phyloP scores from a whole-genome alignment of 2,797 vertebrate species.

The Acanthornis magna region DNA sequence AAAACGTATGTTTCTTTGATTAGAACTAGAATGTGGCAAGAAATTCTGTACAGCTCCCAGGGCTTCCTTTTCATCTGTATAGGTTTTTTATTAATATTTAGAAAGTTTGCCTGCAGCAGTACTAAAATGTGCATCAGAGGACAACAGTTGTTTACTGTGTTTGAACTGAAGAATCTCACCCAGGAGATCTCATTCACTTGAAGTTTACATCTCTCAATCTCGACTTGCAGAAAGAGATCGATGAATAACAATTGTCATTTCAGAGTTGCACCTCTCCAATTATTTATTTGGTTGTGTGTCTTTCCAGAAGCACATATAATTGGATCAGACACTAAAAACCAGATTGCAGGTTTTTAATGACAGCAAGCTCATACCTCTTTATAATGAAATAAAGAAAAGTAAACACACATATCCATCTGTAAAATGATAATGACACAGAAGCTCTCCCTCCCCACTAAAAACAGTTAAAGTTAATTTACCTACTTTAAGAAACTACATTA shows the following conservation, averaged over 20 bases:
- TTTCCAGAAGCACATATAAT: conserved; percentile 84
- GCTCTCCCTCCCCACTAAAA: conserved; percentile 14
- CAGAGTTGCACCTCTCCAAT: conserved; percentile 79
- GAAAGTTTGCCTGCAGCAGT: conserved; percentile 88
- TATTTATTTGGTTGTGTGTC: conserved; percentile 85
- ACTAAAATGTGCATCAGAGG: conserved; percentile 91
- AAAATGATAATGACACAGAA: conserved; percentile 57
- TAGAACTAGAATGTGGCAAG: conserved; percentile 33
- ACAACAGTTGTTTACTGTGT: conserved; percentile 92
- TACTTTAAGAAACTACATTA: conserved; percentile 27
- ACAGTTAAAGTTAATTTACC: conserved; percentile 52
- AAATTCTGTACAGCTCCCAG: conserved; percentile 36
- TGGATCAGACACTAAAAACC: conserved; percentile 86
- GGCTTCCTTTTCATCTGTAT: conserved; percentile 73
- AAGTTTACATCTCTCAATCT: conserved; percentile 84
- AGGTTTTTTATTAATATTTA: conserved; percentile 78
- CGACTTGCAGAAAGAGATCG: conserved; percentile 81
- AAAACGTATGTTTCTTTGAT: conserved; percentile 33
- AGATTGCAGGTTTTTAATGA: conserved; percentile 80
- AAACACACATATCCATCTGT: conserved; percentile 35
- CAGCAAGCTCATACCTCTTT: conserved; percentile 82
- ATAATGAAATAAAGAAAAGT: conserved; percentile 57
- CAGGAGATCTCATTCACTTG: conserved; percentile 82
- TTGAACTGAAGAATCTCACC: conserved; percentile 87
- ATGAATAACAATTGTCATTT: conserved; percentile 87